A percentile compares a stretch with the other conserved stretches of the same genome.
Evolutionary conservation across 2,113 vertebrate genomes (phyloP).

Genomic region (Rynchops niger): DNA sequence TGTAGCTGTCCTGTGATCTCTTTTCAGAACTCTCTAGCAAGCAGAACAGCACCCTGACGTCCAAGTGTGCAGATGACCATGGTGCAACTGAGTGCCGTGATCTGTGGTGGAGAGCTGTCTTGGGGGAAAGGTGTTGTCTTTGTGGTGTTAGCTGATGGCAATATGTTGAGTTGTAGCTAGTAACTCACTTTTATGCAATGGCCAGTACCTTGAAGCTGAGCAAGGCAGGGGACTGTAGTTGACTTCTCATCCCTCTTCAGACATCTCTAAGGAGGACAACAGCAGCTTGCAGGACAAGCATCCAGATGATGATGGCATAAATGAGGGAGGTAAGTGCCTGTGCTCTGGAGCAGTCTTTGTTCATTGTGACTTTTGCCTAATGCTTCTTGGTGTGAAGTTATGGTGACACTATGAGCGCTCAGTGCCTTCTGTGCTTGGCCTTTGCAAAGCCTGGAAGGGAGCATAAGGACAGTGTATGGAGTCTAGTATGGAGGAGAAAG

Average conservation of each 20-base stretch:
- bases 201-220: neutral
- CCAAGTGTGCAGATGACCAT: neutral
- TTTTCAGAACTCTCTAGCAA: neutral
- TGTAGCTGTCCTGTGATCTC: neutral
- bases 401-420: rapidly evolving
- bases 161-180: neutral
- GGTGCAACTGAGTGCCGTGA: neutral
- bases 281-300: neutral
- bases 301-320: neutral
- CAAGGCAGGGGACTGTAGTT: neutral
- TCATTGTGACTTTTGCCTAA: neutral
- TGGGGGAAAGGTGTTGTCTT: neutral
- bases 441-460: neutral
- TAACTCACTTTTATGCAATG: neutral
- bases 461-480: neutral
- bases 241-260: neutral
- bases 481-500: neutral
- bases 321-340: neutral
- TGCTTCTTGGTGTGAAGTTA: neutral
- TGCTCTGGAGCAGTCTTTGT: neutral
- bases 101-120: neutral
- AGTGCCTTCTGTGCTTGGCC: neutral
- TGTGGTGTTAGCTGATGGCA: neutral
- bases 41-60: neutral
- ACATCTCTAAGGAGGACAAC: neutral